Evolutionary conservation across 1,140 invertebrate species (phyloP), one percentile per base, ranked within the genome.

Genomic region (Drosophila bifasciata): DNA sequence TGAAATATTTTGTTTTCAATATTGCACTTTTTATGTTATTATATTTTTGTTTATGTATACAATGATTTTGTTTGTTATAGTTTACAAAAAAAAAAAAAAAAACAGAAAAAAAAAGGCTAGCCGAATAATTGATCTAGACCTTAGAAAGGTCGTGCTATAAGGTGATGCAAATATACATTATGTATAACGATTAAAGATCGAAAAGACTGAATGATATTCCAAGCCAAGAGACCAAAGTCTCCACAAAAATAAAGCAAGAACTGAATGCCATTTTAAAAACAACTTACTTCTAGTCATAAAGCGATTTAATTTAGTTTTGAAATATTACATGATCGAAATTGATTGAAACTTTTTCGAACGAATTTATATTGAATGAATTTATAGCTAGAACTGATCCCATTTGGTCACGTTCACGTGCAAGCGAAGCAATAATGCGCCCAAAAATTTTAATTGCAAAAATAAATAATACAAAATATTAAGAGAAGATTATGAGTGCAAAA

Each of bases 11-110:
- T 70, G 39, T 63, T 85, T 86, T 70, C 64, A 71, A 75, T 85
- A 74, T 86, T 85, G 73, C 76, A 86, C 61, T 85, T 85, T 85
- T 85, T 86, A 81, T 85, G 81, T 85, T 85, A 88, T 74, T 49
- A 83, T 72, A 77, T 79, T 88, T 85, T 88, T 62, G 51, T 85
- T 85, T 83, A 79, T 84, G 76, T 84, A 59, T 75, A 69, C 59
- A 63, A 63, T 76, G 44, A 77, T 78, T 81, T 85, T 70, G 70
- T 81, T 85, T 76, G 76, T 79, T 85, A 77, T 74, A 64, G 64
- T 77, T 86, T 60, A 46, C 19, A 48, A 56, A 69, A 23, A 49
- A 57, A 50, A 13, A 60, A 63, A 68, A 67, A 60, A 63, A 68
- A 67, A 46, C 19, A 48, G 51, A 69, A 23, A 49, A 57, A 50